Evolutionary conservation across 2,797 vertebrate genomes (phyloP).

Genomic region (Somateria mollissima): DNA sequence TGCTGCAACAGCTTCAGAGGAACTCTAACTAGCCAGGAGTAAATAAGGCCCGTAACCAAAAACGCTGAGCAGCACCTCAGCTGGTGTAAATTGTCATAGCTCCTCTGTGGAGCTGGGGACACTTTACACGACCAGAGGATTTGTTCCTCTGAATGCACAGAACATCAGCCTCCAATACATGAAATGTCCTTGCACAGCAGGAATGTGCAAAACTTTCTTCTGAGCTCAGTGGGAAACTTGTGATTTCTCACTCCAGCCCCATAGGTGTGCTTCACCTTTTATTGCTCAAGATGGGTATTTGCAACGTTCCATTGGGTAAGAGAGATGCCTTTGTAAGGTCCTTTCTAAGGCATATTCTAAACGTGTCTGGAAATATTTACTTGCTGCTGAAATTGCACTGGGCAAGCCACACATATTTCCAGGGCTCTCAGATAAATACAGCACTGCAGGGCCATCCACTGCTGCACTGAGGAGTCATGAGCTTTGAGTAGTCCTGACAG

Average conservation of each 20-base stretch:
- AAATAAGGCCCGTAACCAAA: slow-evolving; percentile 47
- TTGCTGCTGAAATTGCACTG: background rate
- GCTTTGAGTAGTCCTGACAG: background rate
- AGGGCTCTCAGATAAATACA: background rate
- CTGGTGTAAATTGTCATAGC: slow-evolving; percentile 11
- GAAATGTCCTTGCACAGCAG: background rate
- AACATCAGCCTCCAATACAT: background rate
- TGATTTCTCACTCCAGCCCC: background rate
- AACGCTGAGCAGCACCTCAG: slow-evolving; percentile 40
- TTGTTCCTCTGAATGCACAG: background rate
- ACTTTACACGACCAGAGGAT: background rate
- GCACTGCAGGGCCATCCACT: background rate
- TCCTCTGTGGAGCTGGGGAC: background rate
- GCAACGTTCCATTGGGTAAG: background rate
- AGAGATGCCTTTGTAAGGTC: background rate
- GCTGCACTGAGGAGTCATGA: background rate
- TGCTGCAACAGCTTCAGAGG: slow-evolving; percentile 4
- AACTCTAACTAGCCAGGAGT: slow-evolving; percentile 35
- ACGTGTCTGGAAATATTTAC: background rate
- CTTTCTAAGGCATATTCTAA: background rate
- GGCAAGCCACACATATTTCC: background rate
- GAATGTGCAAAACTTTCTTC: background rate
- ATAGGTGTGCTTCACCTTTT: slow-evolving; percentile 1
- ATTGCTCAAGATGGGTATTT: background rate
- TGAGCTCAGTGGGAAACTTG: background rate